Evolutionary conservation across 1,140 invertebrate species (phyloP).

Genomic region (Aplysia californica): DNA sequence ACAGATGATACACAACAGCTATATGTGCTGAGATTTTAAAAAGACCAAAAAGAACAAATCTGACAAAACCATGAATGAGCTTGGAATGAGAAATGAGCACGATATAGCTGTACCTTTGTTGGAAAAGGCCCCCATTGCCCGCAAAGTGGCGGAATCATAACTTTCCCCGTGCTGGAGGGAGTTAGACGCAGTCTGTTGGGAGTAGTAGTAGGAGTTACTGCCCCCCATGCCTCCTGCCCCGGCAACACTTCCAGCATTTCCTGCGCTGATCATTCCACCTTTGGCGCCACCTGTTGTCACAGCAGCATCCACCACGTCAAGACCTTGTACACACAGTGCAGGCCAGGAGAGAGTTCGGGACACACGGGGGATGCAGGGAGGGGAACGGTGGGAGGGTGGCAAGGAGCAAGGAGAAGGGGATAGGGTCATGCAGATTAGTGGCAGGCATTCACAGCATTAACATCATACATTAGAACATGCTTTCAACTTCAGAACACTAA

Average conservation of each 20-base stretch:
- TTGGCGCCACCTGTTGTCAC: background rate
- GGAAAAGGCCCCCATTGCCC: slow-evolving; percentile 51
- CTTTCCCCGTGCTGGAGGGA: slow-evolving; percentile 28
- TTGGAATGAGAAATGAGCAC: no score
- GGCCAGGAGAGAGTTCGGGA: background rate
- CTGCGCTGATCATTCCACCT: background rate
- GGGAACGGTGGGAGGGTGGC: background rate
- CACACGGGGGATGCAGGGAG: background rate
- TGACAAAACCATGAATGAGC: no score
- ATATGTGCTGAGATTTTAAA: no score
- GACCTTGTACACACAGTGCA: background rate
- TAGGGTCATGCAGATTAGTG: no score
- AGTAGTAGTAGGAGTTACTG: slow-evolving; percentile 28
- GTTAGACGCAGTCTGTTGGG: slow-evolving; percentile 13
- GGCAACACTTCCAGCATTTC: background rate
- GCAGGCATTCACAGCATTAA: no score
- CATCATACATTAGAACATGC: background rate
- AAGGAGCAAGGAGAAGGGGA: no score
- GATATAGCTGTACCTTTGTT: slow-evolving; percentile 54
- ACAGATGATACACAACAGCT: no score
- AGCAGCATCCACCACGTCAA: background rate
- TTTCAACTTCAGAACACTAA: background rate
- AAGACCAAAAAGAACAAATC: no score
- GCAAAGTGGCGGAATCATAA: slow-evolving; percentile 47
- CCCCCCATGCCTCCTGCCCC: slow-evolving; percentile 9